phyloP scores from a whole-genome alignment of 2,113 vertebrate species.

The Drymodes brunneopygia region DNA sequence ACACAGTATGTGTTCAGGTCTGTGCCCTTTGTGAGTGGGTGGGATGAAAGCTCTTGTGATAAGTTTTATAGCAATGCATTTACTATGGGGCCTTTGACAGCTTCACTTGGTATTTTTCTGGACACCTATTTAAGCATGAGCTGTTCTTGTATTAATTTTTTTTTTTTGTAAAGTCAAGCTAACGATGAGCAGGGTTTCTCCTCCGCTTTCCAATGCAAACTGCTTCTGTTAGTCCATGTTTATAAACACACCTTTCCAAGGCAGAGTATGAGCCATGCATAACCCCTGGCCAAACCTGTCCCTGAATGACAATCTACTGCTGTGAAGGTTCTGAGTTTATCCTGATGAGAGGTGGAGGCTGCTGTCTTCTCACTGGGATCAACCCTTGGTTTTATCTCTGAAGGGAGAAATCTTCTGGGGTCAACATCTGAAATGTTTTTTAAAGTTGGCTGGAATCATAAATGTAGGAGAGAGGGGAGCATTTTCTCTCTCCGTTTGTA shows the following conservation, averaged over 20 bases:
- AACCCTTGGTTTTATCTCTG: neutral
- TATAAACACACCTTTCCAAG: neutral
- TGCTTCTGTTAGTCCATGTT: neutral
- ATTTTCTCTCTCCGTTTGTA: neutral
- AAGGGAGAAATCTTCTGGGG: neutral
- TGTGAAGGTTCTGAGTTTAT: neutral
- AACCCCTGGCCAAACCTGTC: neutral
- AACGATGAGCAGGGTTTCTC: neutral
- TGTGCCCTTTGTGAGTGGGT: neutral
- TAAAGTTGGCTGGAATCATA: neutral
- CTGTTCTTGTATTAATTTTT: neutral
- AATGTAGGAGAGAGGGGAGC: neutral
- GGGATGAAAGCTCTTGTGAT: neutral
- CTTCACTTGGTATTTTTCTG: neutral
- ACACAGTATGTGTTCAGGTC: neutral
- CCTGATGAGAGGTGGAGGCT: neutral
- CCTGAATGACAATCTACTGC: neutral
- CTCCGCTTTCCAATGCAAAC: neutral
- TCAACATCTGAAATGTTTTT: neutral
- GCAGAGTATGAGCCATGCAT: fast-evolving
- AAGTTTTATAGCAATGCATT: neutral
- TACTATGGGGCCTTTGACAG: neutral
- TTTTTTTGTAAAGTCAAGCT: neutral
- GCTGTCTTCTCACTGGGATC: fast-evolving
- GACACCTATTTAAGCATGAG: neutral